Conservation (phyloP, 2,797 vertebrate species). For the Spatula clypeata region DNA sequence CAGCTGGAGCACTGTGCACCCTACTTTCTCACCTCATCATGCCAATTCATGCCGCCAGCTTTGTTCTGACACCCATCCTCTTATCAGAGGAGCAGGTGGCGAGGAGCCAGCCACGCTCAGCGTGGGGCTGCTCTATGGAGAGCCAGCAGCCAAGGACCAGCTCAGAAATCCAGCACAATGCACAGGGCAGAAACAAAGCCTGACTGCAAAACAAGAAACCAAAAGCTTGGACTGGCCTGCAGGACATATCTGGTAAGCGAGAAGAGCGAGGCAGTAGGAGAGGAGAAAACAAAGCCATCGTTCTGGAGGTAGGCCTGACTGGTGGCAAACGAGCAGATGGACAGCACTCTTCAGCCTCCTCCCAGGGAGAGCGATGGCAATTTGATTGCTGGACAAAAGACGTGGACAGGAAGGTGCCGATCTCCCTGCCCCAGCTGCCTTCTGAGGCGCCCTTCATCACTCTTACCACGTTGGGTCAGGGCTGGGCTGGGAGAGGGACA, state of each 20-base stretch:
- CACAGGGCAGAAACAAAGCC: neutral
- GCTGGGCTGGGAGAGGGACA: neutral
- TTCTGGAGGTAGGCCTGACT: slow-evolving; percentile 1
- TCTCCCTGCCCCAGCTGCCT: neutral
- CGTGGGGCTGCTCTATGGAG: neutral
- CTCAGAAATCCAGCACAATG: slow-evolving; percentile 14
- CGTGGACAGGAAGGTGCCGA: neutral
- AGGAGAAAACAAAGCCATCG: neutral
- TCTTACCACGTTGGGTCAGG: neutral
- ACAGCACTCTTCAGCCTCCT: slow-evolving; percentile 1
- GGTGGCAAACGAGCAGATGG: slow-evolving; percentile 59
- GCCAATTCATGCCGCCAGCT: slow-evolving; percentile 74
- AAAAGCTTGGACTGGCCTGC: neutral
- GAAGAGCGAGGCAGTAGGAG: neutral
- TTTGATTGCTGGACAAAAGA: slow-evolving; percentile 14
- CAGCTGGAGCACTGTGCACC: slow-evolving; percentile 62
- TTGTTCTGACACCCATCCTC: slow-evolving; percentile 73
- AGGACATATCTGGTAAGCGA: neutral
- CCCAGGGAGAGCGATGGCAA: neutral
- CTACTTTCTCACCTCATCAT: slow-evolving; percentile 70
- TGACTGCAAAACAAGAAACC: neutral
- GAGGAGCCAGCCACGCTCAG: slow-evolving; percentile 31
- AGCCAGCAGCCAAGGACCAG: neutral
- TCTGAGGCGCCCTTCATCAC: neutral
- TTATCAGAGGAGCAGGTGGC: slow-evolving; percentile 62